Conservation (phyloP, 2,113 vertebrate species). For the Micronycteris hirsuta region DNA sequence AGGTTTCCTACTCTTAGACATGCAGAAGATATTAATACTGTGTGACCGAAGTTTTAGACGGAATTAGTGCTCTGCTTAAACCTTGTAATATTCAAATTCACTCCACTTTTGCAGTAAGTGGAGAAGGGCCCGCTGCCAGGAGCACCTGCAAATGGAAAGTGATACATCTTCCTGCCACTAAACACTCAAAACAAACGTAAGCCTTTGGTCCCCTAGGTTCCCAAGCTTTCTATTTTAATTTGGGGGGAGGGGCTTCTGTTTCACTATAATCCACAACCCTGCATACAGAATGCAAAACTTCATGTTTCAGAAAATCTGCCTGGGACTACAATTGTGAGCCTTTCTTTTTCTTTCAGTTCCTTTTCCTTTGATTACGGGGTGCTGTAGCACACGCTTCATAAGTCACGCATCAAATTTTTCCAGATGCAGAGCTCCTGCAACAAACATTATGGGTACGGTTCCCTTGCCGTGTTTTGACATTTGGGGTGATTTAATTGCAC, state of each 20-base stretch:
- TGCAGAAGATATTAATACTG: not conserved
- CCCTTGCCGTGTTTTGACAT: slow-evolving; percentile 46
- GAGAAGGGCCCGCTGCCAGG: not conserved
- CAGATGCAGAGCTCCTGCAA: slow-evolving; percentile 3
- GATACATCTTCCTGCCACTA: not conserved
- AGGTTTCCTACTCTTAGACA: not conserved
- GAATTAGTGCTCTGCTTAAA: not conserved
- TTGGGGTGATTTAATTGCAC: slow-evolving; percentile 49
- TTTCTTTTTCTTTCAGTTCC: not conserved
- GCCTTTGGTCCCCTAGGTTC: not conserved
- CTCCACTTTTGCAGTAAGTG: not conserved
- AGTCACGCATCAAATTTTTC: not conserved
- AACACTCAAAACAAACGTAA: not conserved
- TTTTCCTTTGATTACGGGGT: not conserved
- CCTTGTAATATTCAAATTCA: not conserved
- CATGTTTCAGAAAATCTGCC: not conserved
- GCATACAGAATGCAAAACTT: not conserved
- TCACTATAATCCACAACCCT: not conserved
- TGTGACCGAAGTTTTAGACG: not conserved
- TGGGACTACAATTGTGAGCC: not conserved
- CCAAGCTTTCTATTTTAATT: not conserved
- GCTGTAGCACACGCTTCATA: not conserved
- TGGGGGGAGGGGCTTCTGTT: not conserved
- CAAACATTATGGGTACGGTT: not conserved
- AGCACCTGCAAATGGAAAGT: not conserved